phyloP scores from a whole-genome alignment of 2,888 invertebrate species.

The Cantharis nigra region DNA sequence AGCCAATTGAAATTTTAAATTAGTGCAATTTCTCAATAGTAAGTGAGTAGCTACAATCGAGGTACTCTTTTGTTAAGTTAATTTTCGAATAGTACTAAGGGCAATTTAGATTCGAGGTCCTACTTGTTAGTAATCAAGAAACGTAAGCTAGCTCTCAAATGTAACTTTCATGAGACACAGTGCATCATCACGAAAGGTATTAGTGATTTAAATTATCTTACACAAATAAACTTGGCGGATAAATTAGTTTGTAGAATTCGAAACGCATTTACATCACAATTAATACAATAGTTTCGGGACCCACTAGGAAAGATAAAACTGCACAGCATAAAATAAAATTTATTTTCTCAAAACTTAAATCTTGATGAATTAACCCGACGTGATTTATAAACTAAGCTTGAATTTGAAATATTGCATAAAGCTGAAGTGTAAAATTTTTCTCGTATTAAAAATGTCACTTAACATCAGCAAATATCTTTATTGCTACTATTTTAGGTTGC shows the following conservation, averaged over 20 bases:
- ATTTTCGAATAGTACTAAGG: neutral
- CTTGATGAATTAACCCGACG: neutral
- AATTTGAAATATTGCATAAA: neutral
- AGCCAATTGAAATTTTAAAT: neutral
- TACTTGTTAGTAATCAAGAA: slow-evolving; percentile 7
- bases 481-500: neutral
- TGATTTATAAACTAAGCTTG: neutral
- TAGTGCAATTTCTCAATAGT: neutral
- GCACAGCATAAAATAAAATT: neutral
- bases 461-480: neutral
- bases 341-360: neutral
- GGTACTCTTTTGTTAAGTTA: neutral
- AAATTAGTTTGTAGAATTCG: slow-evolving; percentile 7
- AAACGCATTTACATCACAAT: neutral
- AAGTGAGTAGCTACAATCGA: neutral
- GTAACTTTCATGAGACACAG: slow-evolving; percentile 11
- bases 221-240: slow-evolving; percentile 12
- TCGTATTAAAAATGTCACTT: neutral
- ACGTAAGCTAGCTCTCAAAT: slow-evolving; percentile 7
- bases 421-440: neutral
- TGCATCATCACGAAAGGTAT: slow-evolving; percentile 15
- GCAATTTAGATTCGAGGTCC: neutral
- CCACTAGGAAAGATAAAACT: neutral
- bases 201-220: slow-evolving; percentile 19
- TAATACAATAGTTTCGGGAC: neutral